Evolutionary conservation across 2,888 invertebrate species (phyloP).

Genomic region (Andrena bucephala): DNA sequence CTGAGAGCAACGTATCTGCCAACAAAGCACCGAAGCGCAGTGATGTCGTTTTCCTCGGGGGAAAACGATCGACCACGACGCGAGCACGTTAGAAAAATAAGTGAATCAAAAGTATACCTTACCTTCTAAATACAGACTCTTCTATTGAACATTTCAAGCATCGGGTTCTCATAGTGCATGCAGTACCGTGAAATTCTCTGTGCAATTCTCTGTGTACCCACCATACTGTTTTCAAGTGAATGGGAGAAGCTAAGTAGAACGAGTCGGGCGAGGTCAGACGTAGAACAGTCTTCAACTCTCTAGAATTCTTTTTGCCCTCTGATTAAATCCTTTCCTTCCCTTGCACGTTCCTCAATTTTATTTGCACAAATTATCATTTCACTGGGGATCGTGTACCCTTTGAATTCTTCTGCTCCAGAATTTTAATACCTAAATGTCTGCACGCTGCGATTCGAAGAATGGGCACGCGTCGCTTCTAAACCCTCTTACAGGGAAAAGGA

Average conservation of each 20-base stretch:
- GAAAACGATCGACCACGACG: conserved; percentile 16
- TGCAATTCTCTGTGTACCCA: no score
- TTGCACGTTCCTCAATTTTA: not conserved
- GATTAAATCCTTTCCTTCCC: conserved; percentile 5
- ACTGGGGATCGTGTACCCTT: not conserved
- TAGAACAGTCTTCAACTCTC: not conserved
- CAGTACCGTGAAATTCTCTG: conserved; percentile 7
- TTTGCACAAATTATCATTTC: not conserved
- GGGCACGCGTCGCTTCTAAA: not conserved
- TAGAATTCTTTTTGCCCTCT: not conserved
- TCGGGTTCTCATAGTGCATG: not conserved
- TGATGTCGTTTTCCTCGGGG: conserved; percentile 11
- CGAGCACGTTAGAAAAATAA: not conserved
- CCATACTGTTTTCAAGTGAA: not conserved
- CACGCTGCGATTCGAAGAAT: not conserved
- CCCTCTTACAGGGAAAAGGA: not conserved
- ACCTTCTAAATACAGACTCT: conserved; percentile 4
- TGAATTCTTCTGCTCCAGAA: not conserved
- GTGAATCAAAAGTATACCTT: conserved; percentile 10
- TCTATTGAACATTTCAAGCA: not conserved
- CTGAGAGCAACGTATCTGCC: not conserved
- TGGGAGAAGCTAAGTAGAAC: not conserved
- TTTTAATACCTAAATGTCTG: not conserved
- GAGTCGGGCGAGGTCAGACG: conserved; percentile 11
- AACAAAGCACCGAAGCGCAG: conserved; percentile 19